A percentile compares a stretch with the other conserved stretches of the same genome.
Conservation (phyloP, 2,113 vertebrate genomes). For the Microtus pennsylvanicus region DNA sequence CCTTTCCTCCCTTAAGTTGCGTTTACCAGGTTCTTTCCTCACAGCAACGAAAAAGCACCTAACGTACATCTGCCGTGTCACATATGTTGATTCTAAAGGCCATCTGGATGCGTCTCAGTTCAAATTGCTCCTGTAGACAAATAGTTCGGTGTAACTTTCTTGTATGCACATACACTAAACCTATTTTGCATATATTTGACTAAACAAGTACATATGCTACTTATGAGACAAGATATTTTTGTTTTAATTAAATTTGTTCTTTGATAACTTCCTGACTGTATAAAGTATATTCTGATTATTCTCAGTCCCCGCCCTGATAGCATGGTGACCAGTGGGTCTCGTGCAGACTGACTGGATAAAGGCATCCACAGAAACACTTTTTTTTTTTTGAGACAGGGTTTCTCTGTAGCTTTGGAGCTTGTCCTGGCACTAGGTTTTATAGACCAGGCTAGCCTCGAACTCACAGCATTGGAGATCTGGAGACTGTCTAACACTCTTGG, state of each 20-base stretch:
- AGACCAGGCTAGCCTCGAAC: no score
- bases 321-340: no score
- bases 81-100: constrained; percentile 14
- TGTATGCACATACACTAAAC: neutral
- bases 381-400: no score
- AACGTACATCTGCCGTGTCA: neutral
- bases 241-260: neutral
- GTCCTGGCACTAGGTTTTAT: no score
- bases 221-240: neutral
- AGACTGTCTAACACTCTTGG: neutral
- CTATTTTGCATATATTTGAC: neutral
- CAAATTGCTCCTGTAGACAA: neutral
- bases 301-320: no score
- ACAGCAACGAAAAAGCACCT: neutral
- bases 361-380: no score
- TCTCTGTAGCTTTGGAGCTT: no score
- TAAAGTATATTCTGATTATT: no score
- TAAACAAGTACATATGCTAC: constrained; percentile 1
- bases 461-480: neutral
- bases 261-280: no score
- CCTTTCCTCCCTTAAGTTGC: neutral
- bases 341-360: no score
- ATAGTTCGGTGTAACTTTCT: neutral
- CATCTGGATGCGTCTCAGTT: neutral
- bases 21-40: neutral